Percentiles rank a stretch among this genome's conserved stretches.
Conservation (phyloP, 2,113 vertebrate genomes). For the Narcine bancroftii region DNA sequence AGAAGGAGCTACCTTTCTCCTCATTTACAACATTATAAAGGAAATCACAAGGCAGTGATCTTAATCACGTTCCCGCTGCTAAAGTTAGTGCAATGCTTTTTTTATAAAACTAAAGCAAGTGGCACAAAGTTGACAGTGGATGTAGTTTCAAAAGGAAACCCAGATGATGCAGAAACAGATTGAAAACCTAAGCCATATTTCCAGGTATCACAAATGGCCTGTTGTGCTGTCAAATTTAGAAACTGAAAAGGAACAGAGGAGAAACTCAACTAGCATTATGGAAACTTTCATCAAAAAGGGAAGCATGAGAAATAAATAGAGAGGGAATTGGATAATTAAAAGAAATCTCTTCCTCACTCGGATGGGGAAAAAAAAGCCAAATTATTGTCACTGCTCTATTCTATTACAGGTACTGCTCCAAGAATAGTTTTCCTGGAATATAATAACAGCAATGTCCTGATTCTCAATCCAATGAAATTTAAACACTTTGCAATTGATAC, state of each 20-base stretch:
- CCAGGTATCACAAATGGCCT: background rate
- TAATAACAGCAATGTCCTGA: background rate
- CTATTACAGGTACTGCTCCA: background rate
- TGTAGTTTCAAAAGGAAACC: background rate
- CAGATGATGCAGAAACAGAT: background rate
- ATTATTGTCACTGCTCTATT: background rate
- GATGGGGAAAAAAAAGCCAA: background rate
- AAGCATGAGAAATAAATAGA: background rate
- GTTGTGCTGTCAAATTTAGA: background rate
- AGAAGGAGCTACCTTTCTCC: no score
- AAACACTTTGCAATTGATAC: background rate
- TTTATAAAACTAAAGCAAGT: background rate
- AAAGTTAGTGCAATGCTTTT: background rate
- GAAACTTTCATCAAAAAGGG: background rate
- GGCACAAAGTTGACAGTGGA: background rate
- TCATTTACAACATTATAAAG: background rate
- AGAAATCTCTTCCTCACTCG: background rate
- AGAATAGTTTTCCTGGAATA: background rate
- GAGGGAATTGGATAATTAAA: background rate
- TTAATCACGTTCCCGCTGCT: background rate
- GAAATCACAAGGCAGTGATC: background rate
- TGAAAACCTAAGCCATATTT: background rate
- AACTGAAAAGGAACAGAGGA: slow-evolving; percentile 13
- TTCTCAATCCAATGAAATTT: background rate
- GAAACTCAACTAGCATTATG: background rate